phyloP scores from a whole-genome alignment of 2,888 invertebrate genomes.

The Boloria euphrosyne region DNA sequence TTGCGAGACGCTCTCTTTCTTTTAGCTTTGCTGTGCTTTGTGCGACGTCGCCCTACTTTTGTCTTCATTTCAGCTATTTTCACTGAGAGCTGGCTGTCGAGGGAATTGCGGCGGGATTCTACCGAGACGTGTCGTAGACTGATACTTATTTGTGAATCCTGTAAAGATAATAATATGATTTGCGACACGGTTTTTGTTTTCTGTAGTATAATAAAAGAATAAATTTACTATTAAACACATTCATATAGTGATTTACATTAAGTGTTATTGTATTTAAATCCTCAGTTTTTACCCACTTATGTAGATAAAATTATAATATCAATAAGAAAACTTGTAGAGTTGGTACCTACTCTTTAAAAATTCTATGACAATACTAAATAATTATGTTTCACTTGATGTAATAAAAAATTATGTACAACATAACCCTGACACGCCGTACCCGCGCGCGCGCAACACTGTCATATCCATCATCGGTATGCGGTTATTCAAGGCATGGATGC shows the following conservation, averaged over 20 bases:
- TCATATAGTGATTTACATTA: too few species aligned
- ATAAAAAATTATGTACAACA: conserved; percentile 83
- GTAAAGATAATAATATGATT: conserved; percentile 6
- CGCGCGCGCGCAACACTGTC: conserved; percentile 75
- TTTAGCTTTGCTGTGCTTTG: conserved; percentile 72
- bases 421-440: conserved; percentile 80
- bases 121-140: conserved; percentile 92
- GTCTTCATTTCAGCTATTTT: conserved; percentile 93
- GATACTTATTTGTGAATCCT: conserved; percentile 88
- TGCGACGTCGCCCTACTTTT: conserved; percentile 82
- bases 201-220: neutral
- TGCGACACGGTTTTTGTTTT: neutral
- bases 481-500: conserved; percentile 82
- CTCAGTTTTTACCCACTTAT: too few species aligned
- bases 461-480: conserved; percentile 71
- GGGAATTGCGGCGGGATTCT: conserved; percentile 92
- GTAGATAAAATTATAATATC: too few species aligned
- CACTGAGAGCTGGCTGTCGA: conserved; percentile 93
- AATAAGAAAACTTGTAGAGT: too few species aligned
- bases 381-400: too few species aligned
- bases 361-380: too few species aligned
- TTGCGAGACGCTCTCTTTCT: conserved; percentile 72
- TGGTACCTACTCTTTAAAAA: too few species aligned
- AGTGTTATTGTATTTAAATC: too few species aligned
- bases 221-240: too few species aligned